These are phyloP conservation scores for Channa striata DNA, from an alignment of 2,797 vertebrate species.

Conservation along the genomic window DNA sequence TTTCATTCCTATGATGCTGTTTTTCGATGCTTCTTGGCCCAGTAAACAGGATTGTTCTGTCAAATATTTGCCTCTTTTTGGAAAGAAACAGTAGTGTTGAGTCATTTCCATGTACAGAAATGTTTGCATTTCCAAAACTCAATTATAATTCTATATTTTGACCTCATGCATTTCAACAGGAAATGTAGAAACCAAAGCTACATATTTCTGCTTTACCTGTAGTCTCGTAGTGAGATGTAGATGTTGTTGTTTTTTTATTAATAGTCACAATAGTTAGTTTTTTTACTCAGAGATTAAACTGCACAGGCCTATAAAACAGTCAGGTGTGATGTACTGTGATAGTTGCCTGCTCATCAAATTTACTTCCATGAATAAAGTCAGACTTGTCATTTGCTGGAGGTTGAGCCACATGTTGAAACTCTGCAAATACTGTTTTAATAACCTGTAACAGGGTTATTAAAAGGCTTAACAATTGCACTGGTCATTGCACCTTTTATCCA, in stretches of 20 bases:
- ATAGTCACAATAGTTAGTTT: slow-evolving; percentile 14
- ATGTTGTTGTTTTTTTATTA: slow-evolving; percentile 33
- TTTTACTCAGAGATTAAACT: slow-evolving; percentile 14
- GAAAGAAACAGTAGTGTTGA: not conserved
- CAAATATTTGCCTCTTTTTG: not conserved
- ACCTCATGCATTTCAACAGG: slow-evolving; percentile 51
- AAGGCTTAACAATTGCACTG: not conserved
- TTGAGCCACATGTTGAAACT: not conserved
- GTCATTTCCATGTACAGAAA: slow-evolving; percentile 8
- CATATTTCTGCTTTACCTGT: slow-evolving; percentile 6
- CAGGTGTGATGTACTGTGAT: slow-evolving; percentile 37
- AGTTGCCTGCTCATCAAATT: slow-evolving; percentile 30
- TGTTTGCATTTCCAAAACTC: not conserved
- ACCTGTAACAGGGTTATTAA: slow-evolving; percentile 18
- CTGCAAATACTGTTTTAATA: slow-evolving; percentile 19
- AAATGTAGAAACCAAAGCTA: slow-evolving; percentile 14
- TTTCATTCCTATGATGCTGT: not conserved
- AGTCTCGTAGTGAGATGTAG: slow-evolving; percentile 16
- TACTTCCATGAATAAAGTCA: slow-evolving; percentile 20
- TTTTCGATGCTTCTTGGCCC: not conserved
- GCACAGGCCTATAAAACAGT: slow-evolving; percentile 25
- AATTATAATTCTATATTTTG: not conserved
- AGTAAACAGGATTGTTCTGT: not conserved
- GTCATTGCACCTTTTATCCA: not conserved
- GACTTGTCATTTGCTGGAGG: not conserved